phyloP scores from a whole-genome alignment of 1,140 invertebrate species.

The Leptinotarsa texana region DNA sequence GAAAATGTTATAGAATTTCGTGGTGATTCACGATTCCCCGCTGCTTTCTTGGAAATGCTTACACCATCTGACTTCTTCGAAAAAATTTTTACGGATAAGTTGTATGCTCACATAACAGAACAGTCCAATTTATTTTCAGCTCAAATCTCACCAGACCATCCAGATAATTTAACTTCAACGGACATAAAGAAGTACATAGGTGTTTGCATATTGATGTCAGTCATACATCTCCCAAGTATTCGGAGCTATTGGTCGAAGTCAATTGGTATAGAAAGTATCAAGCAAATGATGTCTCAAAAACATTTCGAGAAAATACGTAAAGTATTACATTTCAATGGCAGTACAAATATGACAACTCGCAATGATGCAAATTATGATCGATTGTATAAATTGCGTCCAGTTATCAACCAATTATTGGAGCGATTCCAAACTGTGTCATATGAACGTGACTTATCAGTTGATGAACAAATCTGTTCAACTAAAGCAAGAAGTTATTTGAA shows the following conservation, averaged over 20 bases:
- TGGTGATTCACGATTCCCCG: too few relatives aligned
- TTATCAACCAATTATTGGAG: too few relatives aligned
- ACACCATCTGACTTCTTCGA: too few relatives aligned
- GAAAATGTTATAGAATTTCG: too few relatives aligned
- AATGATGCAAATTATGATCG: too few relatives aligned
- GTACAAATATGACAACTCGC: not conserved
- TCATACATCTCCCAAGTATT: not conserved
- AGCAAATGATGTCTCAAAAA: conserved; percentile 14
- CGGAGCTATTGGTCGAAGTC: not conserved
- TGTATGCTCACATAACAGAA: too few relatives aligned
- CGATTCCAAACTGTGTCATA: not conserved
- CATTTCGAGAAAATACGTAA: not conserved
- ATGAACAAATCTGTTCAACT: not conserved
- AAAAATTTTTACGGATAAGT: too few relatives aligned
- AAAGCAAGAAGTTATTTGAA: not conserved
- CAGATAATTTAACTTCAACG: not conserved
- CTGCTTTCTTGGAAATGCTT: too few relatives aligned
- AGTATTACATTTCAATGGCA: conserved; percentile 17
- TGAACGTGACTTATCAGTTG: not conserved
- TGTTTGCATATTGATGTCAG: conserved; percentile 12
- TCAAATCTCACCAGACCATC: too few relatives aligned
- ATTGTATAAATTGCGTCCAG: too few relatives aligned
- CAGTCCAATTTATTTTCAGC: too few relatives aligned
- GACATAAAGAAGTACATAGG: conserved; percentile 1
- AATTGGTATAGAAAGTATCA: conserved; percentile 1